Conservation (phyloP, 2,797 vertebrate species). For the Melopsittacus undulatus region DNA sequence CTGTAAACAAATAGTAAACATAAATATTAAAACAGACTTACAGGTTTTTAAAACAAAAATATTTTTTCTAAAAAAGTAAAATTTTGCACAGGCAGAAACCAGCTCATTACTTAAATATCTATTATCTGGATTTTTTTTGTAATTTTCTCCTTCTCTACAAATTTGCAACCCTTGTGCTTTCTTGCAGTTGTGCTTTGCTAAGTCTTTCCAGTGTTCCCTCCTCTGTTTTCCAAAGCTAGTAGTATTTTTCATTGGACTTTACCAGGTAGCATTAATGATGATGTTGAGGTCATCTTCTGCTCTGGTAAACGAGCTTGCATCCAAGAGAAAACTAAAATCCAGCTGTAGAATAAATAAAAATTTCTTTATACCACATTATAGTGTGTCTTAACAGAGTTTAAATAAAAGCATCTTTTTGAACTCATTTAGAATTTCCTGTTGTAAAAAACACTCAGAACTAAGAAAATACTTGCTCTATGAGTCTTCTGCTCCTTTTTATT, state of each 20-base stretch:
- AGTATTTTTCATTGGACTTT: slow-evolving; percentile 26
- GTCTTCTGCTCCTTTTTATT: neutral
- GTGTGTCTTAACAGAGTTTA: neutral
- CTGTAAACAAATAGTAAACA: neutral
- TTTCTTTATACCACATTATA: neutral
- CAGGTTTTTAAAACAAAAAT: neutral
- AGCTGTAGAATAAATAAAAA: slow-evolving; percentile 76
- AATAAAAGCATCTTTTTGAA: neutral
- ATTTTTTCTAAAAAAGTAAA: neutral
- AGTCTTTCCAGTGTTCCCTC: neutral
- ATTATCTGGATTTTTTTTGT: neutral
- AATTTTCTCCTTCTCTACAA: neutral
- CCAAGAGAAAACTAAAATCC: slow-evolving; percentile 89
- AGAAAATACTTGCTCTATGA: neutral
- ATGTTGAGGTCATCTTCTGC: slow-evolving; percentile 84
- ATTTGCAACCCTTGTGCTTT: neutral
- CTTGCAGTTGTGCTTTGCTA: neutral
- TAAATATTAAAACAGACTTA: no score
- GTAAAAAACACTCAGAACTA: neutral
- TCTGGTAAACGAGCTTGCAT: slow-evolving; percentile 86
- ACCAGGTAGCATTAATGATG: slow-evolving; percentile 85
- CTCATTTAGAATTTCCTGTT: neutral
- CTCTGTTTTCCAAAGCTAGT: neutral
- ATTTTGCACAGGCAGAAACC: neutral
- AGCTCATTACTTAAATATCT: neutral